phyloP scores from a whole-genome alignment of 2,888 invertebrate species.

The Blera fallax region DNA sequence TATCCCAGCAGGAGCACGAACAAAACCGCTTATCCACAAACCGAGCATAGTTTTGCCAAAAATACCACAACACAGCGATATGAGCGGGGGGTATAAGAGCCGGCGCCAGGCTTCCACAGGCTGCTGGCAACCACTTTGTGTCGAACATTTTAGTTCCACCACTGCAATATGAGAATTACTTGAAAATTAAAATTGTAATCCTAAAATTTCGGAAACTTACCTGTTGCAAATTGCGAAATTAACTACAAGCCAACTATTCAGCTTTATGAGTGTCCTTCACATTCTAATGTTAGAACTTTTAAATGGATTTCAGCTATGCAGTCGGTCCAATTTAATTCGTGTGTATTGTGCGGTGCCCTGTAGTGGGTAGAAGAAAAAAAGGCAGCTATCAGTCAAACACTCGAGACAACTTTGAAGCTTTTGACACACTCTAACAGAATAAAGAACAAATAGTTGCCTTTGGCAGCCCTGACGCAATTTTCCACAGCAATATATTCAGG shows the following conservation, averaged over 20 bases:
- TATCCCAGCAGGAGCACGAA: slow-evolving; percentile 89
- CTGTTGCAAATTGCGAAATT: slow-evolving; percentile 33
- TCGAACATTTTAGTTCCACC: slow-evolving; percentile 77
- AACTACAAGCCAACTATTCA: slow-evolving; percentile 3
- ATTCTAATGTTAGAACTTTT: slow-evolving; percentile 6
- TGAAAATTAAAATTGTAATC: background rate
- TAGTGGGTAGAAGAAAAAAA: background rate
- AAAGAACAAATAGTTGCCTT: background rate
- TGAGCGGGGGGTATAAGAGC: slow-evolving; percentile 85
- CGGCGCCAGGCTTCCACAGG: slow-evolving; percentile 81
- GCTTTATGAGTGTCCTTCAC: slow-evolving; percentile 31
- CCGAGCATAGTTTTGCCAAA: slow-evolving; percentile 87
- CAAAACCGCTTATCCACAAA: slow-evolving; percentile 86
- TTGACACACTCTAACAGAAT: slow-evolving; percentile 21
- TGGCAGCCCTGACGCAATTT: background rate
- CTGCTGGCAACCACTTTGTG: slow-evolving; percentile 80
- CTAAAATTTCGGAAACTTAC: slow-evolving; percentile 3
- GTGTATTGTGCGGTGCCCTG: too few relatives aligned
- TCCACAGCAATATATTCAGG: background rate
- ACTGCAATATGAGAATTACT: background rate
- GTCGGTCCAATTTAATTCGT: slow-evolving; percentile 5
- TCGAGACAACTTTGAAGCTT: background rate
- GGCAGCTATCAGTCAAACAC: slow-evolving; percentile 4
- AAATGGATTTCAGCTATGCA: background rate
- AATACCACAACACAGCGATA: slow-evolving; percentile 84